Percentiles rank a stretch among this genome's conserved stretches.
phyloP scores from a whole-genome alignment of 2,888 invertebrate species.

The Drosophila pseudotalamancana region DNA sequence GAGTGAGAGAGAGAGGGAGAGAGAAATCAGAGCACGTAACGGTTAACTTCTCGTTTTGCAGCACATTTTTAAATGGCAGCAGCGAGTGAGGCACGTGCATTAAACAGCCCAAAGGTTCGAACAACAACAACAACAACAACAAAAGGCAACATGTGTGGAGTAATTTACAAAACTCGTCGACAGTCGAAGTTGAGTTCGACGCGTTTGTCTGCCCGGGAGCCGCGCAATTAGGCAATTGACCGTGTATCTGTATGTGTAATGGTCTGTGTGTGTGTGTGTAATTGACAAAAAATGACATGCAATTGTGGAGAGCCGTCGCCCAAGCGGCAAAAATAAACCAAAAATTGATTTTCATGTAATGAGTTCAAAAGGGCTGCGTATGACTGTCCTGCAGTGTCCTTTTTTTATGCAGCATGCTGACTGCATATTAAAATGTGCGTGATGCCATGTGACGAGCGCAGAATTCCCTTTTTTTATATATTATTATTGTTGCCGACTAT shows the following conservation, averaged over 20 bases:
- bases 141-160: constrained; percentile 49
- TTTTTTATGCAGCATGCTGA: constrained; percentile 54
- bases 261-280: constrained; percentile 44
- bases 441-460: constrained; percentile 57
- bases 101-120: constrained; percentile 70
- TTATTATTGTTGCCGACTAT: constrained; percentile 39
- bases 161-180: constrained; percentile 70
- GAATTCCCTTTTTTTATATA: constrained; percentile 22
- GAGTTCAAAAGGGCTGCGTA: constrained; percentile 65
- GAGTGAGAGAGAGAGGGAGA: background rate
- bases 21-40: constrained; percentile 51
- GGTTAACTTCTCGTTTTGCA: constrained; percentile 48
- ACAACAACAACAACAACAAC: constrained; percentile 44
- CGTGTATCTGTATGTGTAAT: constrained; percentile 26
- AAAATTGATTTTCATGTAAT: constrained; percentile 78
- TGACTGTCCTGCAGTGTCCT: constrained; percentile 17
- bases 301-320: constrained; percentile 43
- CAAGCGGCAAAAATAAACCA: constrained; percentile 67
- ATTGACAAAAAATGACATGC: constrained; percentile 72
- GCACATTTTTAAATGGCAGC: constrained; percentile 73
- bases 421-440: constrained; percentile 76
- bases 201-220: constrained; percentile 67
- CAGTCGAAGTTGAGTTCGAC: constrained; percentile 66
- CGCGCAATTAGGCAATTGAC: constrained; percentile 76
- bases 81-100: constrained; percentile 74